Conservation (phyloP, 2,113 vertebrate species). For the Gyps fulvus region DNA sequence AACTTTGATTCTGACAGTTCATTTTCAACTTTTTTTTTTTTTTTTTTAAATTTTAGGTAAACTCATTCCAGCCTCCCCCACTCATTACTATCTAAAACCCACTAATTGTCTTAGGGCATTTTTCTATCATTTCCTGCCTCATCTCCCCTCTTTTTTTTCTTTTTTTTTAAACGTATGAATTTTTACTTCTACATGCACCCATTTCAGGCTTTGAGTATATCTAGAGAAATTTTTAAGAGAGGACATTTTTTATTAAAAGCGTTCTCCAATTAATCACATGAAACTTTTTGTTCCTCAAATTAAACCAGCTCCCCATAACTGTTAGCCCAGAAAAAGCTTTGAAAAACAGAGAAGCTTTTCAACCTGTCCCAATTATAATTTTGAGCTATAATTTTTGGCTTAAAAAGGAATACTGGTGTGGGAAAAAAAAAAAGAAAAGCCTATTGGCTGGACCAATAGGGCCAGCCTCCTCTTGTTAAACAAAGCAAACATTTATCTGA, state of each 20-base stretch:
- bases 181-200: not conserved
- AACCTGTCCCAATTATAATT: not conserved
- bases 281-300: not conserved
- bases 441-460: not conserved
- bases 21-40: not conserved
- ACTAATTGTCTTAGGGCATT: not conserved
- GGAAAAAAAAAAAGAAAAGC: not conserved
- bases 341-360: not conserved
- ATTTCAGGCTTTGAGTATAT: not conserved
- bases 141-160: not conserved
- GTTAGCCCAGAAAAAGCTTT: not conserved
- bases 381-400: not conserved
- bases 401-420: not conserved
- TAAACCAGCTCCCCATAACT: not conserved
- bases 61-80: not conserved
- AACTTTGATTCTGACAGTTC: not conserved
- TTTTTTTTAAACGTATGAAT: not conserved
- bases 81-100: not conserved
- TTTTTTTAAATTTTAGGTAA: not conserved
- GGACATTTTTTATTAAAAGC: not conserved
- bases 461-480: not conserved
- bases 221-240: not conserved
- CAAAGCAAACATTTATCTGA: not conserved
- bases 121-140: not conserved
- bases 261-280: not conserved